Evolutionary conservation across 2,888 invertebrate genomes (phyloP), one percentile per base, ranked within the genome.

Genomic region (Schizotus pectinicornis): DNA sequence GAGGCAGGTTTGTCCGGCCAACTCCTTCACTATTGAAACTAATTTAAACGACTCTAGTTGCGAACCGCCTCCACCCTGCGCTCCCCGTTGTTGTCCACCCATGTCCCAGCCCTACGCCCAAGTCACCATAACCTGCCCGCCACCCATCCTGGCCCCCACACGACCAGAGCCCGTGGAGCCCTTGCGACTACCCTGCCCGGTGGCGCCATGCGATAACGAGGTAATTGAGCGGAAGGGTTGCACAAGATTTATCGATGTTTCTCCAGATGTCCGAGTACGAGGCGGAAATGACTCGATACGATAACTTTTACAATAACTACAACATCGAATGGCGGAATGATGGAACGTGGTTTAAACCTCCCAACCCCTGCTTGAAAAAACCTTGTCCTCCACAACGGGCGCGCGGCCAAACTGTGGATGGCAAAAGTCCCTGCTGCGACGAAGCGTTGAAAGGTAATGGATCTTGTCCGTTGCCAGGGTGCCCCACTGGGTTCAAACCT

Each of bases 301-400:
- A 72, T 7, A 77, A 77, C 59, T 78, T 76, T 58, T 78, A 78
- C 66, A 78, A 78, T 61, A 74, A 75, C 61, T 77, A 77, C 64
- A 77, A 77, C 54, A 62, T 74, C 9, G 74, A 77, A 46, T 74
- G 68, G 63, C 72, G 69, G 43, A 42, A 61, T 5, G 65, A 68
- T 14, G 57, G 65, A 22, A 22, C 37, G 2, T 30, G 11, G n/a
- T 35, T 35, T 22, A 22, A 22, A 22, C 22, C 22, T 22, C 22
- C 22, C 2, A 22, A 22, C 22, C 22, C 22, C 5, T 22, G 22
- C 5, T 2, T 22, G 22, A 22, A 22, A 5, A 22, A 22, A 22
- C 22, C 22, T n/a, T 57, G 55, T 31, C 45, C 57, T 1, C 42
- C 43, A 7, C 34, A 9, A 13, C 50, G 56, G 42, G 42, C 30